Base-by-base conservation (phyloP, 2,113 vertebrate species). In the Tiliqua scincoides region DNA sequence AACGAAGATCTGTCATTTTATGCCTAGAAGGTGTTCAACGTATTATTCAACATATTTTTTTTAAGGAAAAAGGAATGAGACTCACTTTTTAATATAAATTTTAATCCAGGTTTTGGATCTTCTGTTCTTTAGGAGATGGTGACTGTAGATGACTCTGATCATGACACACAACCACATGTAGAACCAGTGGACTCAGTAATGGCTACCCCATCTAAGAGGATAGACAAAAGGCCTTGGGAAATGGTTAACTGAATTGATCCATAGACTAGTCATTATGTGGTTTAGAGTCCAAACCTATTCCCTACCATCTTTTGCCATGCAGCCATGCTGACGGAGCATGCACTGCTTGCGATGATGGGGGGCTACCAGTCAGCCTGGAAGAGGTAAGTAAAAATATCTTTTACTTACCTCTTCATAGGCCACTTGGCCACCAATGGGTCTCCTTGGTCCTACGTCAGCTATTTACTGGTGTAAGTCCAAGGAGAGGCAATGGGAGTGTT, bases 1-100 rank as follows among this genome's bases (percentile, higher is more conserved):
- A 90, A 93, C 90, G 65, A 91, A 93, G 89, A 90, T 79, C 74
- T 85, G 63, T 73, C 89, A 82, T 85, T 73, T 89, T 84, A 9
- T n/a, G 32, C 48, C 63, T 91, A 63, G 65, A 90, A 91, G 21
- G 6, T 32, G 78, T 27, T 74, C 86, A 48, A 63, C 25, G 23
- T 63, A 63, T 63, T 27, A 63, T 63, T 62, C 57, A 59, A 83
- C 80, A 72, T 65, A 8, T n/a, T 27, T 83, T 30, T 76, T 92
- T 85, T 37, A 0, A 6, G 79, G 68, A 74, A 37, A 65, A 84
- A 10, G 59, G 25, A 63, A 43, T 63, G 14, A 78, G 17, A 80
- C 40, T n/a, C 14, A 65, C 0, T 77, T 87, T 76, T 40, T 54
- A n/a, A 76, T 89, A 82, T 77, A 88, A 52, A 76, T 84, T 90